These are phyloP conservation scores for Platorchestia sp. DNA, from an alignment of 1,140 invertebrate genomes.

Conservation along the genomic window DNA sequence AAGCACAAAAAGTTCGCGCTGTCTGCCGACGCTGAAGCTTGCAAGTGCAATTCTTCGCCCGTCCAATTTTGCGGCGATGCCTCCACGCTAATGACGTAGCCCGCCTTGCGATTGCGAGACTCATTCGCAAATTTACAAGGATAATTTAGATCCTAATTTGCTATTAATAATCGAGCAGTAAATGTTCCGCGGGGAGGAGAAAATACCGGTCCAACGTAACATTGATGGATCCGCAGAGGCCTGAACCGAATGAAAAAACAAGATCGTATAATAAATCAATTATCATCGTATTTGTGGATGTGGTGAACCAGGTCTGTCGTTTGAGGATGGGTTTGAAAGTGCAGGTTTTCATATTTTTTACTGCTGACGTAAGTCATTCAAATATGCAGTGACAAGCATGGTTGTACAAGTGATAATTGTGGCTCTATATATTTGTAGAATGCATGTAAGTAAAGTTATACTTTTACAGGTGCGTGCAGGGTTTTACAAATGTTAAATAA, in stretches of 20 bases:
- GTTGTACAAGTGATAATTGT: not conserved
- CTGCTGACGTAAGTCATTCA: not conserved
- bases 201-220: not conserved
- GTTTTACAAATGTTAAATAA: too few species aligned
- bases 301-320: not conserved
- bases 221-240: not conserved
- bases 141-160: constrained; percentile 49
- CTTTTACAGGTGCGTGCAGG: too few species aligned
- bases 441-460: not conserved
- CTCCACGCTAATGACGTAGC: not conserved
- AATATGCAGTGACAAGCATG: not conserved
- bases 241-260: not conserved
- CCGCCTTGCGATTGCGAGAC: not conserved
- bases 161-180: constrained; percentile 31
- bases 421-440: too few species aligned
- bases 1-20: not conserved
- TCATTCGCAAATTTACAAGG: constrained; percentile 53
- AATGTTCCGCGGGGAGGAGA: not conserved
- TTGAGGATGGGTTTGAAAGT: too few species aligned
- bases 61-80: not conserved
- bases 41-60: not conserved
- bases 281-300: not conserved
- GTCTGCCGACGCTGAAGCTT: not conserved
- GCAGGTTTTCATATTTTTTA: not conserved
- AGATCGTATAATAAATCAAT: too few species aligned